Conservation (phyloP, 2,113 vertebrate genomes). For the Alligator mississippiensis region DNA sequence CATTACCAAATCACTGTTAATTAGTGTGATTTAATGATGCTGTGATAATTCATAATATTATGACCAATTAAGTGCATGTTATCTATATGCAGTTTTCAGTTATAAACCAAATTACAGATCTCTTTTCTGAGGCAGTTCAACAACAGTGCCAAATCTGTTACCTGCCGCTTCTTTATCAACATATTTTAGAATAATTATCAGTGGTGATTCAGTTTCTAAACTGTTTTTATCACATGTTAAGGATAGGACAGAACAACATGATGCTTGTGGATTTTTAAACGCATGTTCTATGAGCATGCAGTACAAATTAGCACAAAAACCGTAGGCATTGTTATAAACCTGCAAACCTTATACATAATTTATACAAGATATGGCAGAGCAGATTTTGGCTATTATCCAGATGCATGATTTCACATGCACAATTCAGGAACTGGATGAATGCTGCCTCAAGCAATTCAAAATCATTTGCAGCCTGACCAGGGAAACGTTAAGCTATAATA, state of each 20-base stretch:
- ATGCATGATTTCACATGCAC: neutral
- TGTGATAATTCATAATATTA: neutral
- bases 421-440: neutral
- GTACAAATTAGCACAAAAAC: slow-evolving; percentile 18
- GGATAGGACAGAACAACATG: neutral
- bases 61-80: neutral
- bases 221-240: neutral
- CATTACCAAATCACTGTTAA: neutral
- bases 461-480: slow-evolving; percentile 7
- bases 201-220: neutral
- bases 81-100: neutral
- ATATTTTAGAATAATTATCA: neutral
- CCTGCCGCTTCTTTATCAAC: neutral
- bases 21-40: neutral
- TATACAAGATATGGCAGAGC: neutral
- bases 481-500: neutral
- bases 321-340: neutral
- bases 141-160: neutral
- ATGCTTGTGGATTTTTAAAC: neutral
- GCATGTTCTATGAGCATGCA: neutral
- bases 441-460: slow-evolving; percentile 27
- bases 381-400: neutral
- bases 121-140: neutral
- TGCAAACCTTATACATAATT: neutral
- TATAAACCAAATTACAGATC: neutral